Evolutionary conservation across 1,140 invertebrate species (phyloP).

Genomic region (Campoletis sonorensis): DNA sequence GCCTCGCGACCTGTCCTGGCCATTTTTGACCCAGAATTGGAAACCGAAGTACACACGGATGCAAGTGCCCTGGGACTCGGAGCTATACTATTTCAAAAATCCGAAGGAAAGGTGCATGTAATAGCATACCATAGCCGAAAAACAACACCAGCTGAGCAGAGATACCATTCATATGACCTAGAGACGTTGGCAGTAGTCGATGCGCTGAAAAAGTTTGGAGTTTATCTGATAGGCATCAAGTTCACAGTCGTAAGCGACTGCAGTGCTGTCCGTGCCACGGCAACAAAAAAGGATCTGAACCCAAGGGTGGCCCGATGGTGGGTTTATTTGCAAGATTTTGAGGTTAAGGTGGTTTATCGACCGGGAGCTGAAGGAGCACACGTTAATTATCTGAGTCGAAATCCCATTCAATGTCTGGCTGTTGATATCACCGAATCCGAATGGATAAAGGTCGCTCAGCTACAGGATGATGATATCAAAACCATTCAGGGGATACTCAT

Average conservation of each 20-base stretch:
- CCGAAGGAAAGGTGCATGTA: neutral
- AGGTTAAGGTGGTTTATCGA: slow-evolving; percentile 62
- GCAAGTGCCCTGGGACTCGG: slow-evolving; percentile 57
- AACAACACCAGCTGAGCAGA: slow-evolving; percentile 56
- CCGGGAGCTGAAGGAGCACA: slow-evolving; percentile 61
- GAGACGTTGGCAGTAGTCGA: slow-evolving; percentile 62
- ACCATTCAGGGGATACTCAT: too few species aligned
- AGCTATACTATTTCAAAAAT: slow-evolving; percentile 58
- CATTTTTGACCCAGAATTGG: slow-evolving; percentile 62
- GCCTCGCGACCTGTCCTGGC: slow-evolving; percentile 58
- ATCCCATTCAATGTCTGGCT: slow-evolving; percentile 16
- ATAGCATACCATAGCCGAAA: slow-evolving; percentile 56
- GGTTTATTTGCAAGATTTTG: slow-evolving; percentile 62
- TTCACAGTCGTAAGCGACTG: slow-evolving; percentile 69
- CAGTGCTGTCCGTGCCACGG: slow-evolving; percentile 60
- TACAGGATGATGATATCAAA: too few species aligned
- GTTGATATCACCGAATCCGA: too few species aligned
- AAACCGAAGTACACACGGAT: slow-evolving; percentile 56
- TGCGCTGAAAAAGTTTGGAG: slow-evolving; percentile 63
- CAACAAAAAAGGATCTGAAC: slow-evolving; percentile 62
- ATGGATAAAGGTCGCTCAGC: too few species aligned
- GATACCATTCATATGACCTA: slow-evolving; percentile 68
- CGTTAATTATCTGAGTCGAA: slow-evolving; percentile 61
- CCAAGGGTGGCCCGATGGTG: slow-evolving; percentile 66
- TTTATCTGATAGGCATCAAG: slow-evolving; percentile 63